Conservation (phyloP, 2,888 invertebrate species). For the Artemia sinica region DNA sequence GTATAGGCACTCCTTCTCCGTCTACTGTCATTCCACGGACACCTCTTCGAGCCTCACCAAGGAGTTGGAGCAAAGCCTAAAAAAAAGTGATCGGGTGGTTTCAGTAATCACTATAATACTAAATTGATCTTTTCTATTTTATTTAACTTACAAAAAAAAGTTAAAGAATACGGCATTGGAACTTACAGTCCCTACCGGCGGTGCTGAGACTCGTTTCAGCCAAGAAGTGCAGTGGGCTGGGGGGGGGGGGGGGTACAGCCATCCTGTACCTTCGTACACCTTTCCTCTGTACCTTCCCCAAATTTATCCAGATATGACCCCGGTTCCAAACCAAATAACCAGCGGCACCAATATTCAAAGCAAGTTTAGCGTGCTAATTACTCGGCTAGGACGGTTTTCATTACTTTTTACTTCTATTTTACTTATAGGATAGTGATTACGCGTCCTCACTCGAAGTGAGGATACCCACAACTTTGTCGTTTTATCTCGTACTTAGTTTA, state of each 20-base stretch:
- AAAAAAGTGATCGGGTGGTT: slow-evolving; percentile 24
- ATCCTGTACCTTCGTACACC: not conserved
- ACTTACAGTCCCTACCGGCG: no score
- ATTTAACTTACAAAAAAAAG: no score
- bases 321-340: not conserved
- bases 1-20: slow-evolving; percentile 58
- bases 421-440: no score
- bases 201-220: not conserved
- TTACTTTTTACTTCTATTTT: no score
- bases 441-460: no score
- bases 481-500: no score
- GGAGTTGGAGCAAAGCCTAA: slow-evolving; percentile 61
- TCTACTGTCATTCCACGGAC: slow-evolving; percentile 63
- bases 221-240: slow-evolving; percentile 1
- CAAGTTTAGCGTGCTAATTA: not conserved
- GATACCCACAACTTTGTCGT: no score
- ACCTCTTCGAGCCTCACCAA: slow-evolving; percentile 71
- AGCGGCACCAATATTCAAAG: not conserved
- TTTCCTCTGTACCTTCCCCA: not conserved
- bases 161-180: no score
- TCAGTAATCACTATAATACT: no score
- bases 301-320: not conserved
- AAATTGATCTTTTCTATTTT: no score
- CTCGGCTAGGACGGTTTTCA: not conserved
- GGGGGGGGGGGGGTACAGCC: not conserved